These are phyloP conservation scores for Coecobrya sp. DNA, from an alignment of 2,888 invertebrate species.

Conservation along the genomic window DNA sequence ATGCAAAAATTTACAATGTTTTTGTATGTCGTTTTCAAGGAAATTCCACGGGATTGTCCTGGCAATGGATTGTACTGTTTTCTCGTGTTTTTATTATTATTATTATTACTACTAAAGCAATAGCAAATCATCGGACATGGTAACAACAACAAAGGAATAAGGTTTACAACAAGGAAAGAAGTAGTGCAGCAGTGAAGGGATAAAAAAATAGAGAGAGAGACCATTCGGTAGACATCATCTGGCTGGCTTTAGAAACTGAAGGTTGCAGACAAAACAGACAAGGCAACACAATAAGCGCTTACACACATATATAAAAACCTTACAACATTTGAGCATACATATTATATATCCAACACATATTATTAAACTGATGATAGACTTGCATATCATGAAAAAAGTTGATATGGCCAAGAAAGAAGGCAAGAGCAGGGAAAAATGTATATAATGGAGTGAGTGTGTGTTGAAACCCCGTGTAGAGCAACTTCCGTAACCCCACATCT, in stretches of 20 bases:
- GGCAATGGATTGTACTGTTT: slow-evolving; percentile 6
- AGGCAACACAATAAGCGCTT: slow-evolving; percentile 26
- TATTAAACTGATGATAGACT: slow-evolving; percentile 37
- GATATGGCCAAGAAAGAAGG: neutral
- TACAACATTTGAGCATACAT: neutral
- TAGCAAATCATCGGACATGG: slow-evolving; percentile 19
- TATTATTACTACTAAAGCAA: neutral
- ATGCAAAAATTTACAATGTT: slow-evolving; percentile 25
- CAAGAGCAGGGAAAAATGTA: neutral
- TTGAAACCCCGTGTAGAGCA: slow-evolving; percentile 49
- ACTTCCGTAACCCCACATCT: slow-evolving; percentile 65
- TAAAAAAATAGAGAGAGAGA: neutral
- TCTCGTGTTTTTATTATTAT: slow-evolving; percentile 36
- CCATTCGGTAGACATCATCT: slow-evolving; percentile 33
- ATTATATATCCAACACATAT: neutral
- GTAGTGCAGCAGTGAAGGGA: neutral
- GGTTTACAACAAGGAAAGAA: neutral
- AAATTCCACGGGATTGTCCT: slow-evolving; percentile 17
- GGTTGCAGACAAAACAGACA: slow-evolving; percentile 55
- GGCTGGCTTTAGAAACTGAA: slow-evolving; percentile 49
- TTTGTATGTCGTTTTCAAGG: slow-evolving; percentile 43
- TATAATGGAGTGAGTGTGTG: neutral
- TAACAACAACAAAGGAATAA: slow-evolving; percentile 62
- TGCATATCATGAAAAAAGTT: neutral
- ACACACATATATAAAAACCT: slow-evolving; percentile 43